These are phyloP conservation scores for Corbicula japonica DNA, from an alignment of 2,888 invertebrate genomes.

Conservation along the genomic window DNA sequence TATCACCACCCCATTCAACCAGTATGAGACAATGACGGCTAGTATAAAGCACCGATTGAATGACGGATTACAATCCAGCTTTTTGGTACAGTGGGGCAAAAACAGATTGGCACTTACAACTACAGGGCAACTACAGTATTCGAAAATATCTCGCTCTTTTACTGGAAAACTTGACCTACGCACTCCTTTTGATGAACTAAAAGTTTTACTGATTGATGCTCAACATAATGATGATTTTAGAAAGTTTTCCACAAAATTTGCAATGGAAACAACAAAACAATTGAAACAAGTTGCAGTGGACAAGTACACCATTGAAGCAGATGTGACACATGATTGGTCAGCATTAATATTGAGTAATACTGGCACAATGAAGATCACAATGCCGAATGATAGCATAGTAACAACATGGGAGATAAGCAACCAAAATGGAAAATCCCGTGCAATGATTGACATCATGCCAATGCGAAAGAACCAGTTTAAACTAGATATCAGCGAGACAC, in stretches of 20 bases:
- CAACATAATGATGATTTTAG: slow-evolving; percentile 43
- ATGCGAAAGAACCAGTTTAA: slow-evolving; percentile 54
- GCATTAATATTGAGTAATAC: slow-evolving; percentile 30
- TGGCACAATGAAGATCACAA: slow-evolving; percentile 44
- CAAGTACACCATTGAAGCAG: slow-evolving; percentile 41
- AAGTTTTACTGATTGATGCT: slow-evolving; percentile 41
- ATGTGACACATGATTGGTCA: slow-evolving; percentile 41
- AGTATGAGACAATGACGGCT: slow-evolving; percentile 43
- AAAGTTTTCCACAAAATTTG: slow-evolving; percentile 37
- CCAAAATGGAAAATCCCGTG: slow-evolving; percentile 19
- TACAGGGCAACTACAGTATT: slow-evolving; percentile 17
- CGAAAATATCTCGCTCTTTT: slow-evolving; percentile 23
- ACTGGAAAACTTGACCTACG: slow-evolving; percentile 49
- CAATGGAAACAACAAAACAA: slow-evolving; percentile 23
- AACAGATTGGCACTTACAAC: slow-evolving; percentile 47
- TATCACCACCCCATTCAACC: slow-evolving; percentile 66
- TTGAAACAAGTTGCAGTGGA: slow-evolving; percentile 25
- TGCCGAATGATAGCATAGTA: slow-evolving; percentile 52
- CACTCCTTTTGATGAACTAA: slow-evolving; percentile 59
- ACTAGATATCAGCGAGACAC: slow-evolving; percentile 45
- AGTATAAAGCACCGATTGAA: slow-evolving; percentile 47
- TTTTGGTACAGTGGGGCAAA: slow-evolving; percentile 55
- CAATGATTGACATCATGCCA: slow-evolving; percentile 48
- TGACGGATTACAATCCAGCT: slow-evolving; percentile 36
- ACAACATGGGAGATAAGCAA: slow-evolving; percentile 50